These are phyloP conservation scores for Glyptemys insculpta DNA, from an alignment of 2,797 vertebrate genomes.

Conservation along the genomic window DNA sequence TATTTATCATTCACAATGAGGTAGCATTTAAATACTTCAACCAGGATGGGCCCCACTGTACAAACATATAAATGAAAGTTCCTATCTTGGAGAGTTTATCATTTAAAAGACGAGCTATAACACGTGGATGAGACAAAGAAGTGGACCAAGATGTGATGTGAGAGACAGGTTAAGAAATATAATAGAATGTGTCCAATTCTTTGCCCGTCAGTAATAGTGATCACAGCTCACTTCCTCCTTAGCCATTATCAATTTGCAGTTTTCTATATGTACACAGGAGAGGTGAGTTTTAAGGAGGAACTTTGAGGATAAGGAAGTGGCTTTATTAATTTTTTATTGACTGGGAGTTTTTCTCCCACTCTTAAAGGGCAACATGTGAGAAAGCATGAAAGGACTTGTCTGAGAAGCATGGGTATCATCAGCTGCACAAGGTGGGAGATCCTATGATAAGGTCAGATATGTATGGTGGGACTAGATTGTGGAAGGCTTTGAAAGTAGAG, in stretches of 20 bases:
- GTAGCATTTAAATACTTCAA: neutral
- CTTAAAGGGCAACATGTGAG: neutral
- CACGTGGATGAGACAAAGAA: neutral
- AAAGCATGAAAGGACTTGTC: constrained; percentile 16
- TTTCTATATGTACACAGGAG: fast-evolving
- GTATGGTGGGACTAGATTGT: neutral
- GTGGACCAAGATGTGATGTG: neutral
- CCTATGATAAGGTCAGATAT: neutral
- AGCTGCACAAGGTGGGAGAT: too few species aligned
- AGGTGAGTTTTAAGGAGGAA: neutral
- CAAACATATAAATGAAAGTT: neutral
- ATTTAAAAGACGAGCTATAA: neutral
- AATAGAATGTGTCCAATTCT: neutral
- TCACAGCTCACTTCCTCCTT: fast-evolving
- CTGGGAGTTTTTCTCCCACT: neutral
- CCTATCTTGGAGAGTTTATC: neutral
- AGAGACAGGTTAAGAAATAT: neutral
- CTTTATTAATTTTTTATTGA: neutral
- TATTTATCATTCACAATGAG: neutral
- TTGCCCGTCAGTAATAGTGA: neutral
- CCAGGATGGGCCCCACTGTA: neutral
- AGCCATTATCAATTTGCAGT: neutral
- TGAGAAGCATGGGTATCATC: neutral
- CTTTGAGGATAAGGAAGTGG: neutral
- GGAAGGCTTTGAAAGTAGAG: neutral